Evolutionary conservation across 2,888 invertebrate species (phyloP).

Genomic region (Cephus spinipes): DNA sequence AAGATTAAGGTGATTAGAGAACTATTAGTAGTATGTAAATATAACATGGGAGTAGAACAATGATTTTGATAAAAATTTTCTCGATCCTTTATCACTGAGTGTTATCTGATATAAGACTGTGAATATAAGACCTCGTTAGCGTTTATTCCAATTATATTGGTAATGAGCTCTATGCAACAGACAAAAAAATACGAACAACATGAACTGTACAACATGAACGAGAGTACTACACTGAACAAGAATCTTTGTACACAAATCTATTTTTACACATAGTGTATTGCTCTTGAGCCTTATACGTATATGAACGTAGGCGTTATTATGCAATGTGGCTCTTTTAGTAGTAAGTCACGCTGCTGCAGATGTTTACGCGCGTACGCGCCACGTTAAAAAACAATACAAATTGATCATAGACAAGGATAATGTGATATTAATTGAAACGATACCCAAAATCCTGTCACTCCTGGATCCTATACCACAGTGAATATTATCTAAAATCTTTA

Average conservation of each 20-base stretch:
- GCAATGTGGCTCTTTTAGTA: background rate
- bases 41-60: background rate
- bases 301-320: no score
- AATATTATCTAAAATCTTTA: background rate
- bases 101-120: background rate
- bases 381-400: constrained; percentile 43
- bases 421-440: constrained; percentile 53
- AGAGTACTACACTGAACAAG: background rate
- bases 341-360: background rate
- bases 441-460: constrained; percentile 37
- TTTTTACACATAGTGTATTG: background rate
- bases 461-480: constrained; percentile 15
- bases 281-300: no score
- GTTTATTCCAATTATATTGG: background rate
- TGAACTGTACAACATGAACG: background rate
- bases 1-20: background rate
- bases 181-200: background rate
- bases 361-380: background rate
- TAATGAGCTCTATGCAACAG: background rate
- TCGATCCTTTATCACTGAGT: background rate
- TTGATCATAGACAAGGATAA: constrained; percentile 48
- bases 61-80: background rate
- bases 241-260: background rate
- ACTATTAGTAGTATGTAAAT: background rate
- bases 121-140: background rate